Evolutionary conservation across 2,113 vertebrate genomes (phyloP), one percentile per base, ranked within the genome.

Genomic region (Syrrhaptes paradoxus): DNA sequence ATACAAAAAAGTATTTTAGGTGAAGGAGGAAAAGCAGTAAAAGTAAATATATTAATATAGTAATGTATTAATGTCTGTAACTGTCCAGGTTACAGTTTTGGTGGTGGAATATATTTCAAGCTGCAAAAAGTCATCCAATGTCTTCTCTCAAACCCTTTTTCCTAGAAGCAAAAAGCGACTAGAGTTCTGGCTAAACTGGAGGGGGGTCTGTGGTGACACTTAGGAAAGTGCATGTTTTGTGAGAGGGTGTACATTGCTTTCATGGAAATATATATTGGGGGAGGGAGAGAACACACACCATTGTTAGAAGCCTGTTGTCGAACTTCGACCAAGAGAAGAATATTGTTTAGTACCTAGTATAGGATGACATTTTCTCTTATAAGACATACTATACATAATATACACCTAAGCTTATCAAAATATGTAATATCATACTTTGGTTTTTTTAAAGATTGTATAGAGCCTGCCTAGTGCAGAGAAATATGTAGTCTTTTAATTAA

Each of bases 221-320:
- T 48, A 17, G 4, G 45, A 12, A 87, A 32, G 9, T 25, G 36
- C 10, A 25, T 54, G 48, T 6, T 77, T 87, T 93, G 10, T 48
- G 4, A 7, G 29, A 91, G 24, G 5, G 5, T 22, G 3, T 24
- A 5, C 3, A 0, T 81, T 28, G 8, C 28, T 65, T 17, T 5
- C 62, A 36, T 36, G 17, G 29, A 68, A 76, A 46, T 15, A 7
- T 4, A 0, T n/a, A 17, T 7, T 1, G 4, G 6, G 24, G 15
- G 12, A 70, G 41, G 28, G 22, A 61, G 31, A 31, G 9, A 51
- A 32, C 22, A 19, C 24, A 17, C 6, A 20, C 8, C 0, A 0
- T 54, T 59, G n/a, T 89, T 12, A 34, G 38, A 61, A 73, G 28
- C 65, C 13, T 62, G 8, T 43, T 76, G 17, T 58, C 24, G 79